Conservation (phyloP, 2,113 vertebrate genomes). For the Myotis davidii region DNA sequence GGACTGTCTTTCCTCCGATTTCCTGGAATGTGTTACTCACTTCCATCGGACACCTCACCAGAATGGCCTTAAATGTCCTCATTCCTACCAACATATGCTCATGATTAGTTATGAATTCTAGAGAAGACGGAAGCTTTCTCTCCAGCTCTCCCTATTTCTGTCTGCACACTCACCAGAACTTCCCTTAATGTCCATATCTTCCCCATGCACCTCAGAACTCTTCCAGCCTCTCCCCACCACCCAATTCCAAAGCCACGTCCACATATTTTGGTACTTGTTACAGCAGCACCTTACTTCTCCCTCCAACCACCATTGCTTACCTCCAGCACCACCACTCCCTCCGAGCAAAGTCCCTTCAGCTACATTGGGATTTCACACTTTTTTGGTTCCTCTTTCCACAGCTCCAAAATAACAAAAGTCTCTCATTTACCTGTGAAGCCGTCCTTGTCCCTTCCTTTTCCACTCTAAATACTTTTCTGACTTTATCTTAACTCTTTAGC, state of each 20-base stretch:
- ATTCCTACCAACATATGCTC: neutral
- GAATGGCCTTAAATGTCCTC: neutral
- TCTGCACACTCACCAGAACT: neutral
- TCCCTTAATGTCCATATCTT: neutral
- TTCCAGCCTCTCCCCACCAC: neutral
- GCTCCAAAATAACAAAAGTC: neutral
- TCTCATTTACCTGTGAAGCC: neutral
- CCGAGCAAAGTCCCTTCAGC: neutral
- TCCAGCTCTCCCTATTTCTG: neutral
- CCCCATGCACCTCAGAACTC: neutral
- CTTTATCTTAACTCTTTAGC: neutral
- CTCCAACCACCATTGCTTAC: neutral
- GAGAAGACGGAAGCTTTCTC: neutral
- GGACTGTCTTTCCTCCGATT: neutral
- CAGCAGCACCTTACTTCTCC: neutral
- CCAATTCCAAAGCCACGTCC: neutral
- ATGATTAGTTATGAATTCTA: neutral
- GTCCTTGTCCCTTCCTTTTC: neutral
- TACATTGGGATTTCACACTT: neutral
- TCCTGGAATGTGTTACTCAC: neutral
- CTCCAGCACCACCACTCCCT: neutral
- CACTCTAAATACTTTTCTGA: neutral
- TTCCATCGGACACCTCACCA: neutral
- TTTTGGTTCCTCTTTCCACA: slow-evolving; percentile 13
- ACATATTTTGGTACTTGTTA: neutral